Evolutionary conservation across 2,113 vertebrate genomes (phyloP).

Genomic region (Sapajus apella): DNA sequence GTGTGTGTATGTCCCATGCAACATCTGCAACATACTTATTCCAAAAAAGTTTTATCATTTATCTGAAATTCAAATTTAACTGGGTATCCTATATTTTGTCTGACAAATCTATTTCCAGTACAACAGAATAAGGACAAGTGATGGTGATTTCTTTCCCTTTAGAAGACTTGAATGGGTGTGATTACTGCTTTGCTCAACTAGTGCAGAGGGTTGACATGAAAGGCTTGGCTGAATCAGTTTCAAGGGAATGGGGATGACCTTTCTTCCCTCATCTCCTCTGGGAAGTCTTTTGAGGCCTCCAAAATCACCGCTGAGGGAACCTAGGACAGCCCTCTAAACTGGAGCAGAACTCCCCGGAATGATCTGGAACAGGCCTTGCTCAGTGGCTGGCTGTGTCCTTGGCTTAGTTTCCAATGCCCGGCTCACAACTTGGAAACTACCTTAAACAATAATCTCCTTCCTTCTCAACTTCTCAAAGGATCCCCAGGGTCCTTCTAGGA

Average conservation of each 20-base stretch:
- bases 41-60: background rate
- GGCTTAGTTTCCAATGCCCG: background rate
- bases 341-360: background rate
- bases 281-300: background rate
- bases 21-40: background rate
- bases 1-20: background rate
- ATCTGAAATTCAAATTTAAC: slow-evolving; percentile 25
- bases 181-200: background rate
- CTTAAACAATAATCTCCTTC: background rate
- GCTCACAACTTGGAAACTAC: background rate
- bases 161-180: background rate
- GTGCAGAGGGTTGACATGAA: background rate
- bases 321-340: background rate
- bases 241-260: background rate
- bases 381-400: background rate
- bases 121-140: background rate
- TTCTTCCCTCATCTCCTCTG: background rate
- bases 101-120: background rate
- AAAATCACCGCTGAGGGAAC: background rate
- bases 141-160: background rate
- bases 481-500: background rate
- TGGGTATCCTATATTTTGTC: background rate
- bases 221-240: background rate
- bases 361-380: background rate
- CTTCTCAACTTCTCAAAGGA: background rate